Base-by-base conservation (phyloP, 2,113 vertebrate genomes). In the Pagrus major region DNA sequence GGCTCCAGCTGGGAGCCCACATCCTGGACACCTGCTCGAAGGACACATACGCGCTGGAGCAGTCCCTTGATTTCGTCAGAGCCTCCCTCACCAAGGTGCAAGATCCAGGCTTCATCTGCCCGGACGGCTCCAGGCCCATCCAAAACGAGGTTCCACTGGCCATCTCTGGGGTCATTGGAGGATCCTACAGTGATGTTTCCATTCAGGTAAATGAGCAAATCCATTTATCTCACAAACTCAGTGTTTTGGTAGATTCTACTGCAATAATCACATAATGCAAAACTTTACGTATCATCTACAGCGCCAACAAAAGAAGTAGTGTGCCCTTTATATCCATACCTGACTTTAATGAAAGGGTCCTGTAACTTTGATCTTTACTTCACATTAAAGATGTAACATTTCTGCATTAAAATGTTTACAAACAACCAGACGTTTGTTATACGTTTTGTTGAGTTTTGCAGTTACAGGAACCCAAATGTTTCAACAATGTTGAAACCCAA, bases 21-120 rank as follows among this genome's bases (percentile, higher is more conserved):
- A 99, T 99, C 76, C 95, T 99, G 0, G 98, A 99, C 94, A 99
- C 95, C 64, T 99, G 98, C 90, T 99, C 98, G 33, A 99, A 99
- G 90, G 98, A 99, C 95, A 99, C 97, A 0, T 96, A 99, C 0
- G 98, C 98, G 42, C 94, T 99, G 37, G 98, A 99, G 94, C 98
- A 99, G 93, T 97, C 98, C 0, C 95, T 99, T 0, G 98, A 99
- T 86, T 98, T 99, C 0, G 98, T 99, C 74, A 95, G 98, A 0
- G 97, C 98, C 8, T 99, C 98, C 0, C 96, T 99, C 42, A 98
- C 97, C 76, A 96, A 96, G 68, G 97, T 97, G 20, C 97, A 99
- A 0, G 97, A 98, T 76, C 96, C 97, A 0, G 97, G 98, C 76
- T 98, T 99, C 91, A 96, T 99, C 90, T 99, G 98, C 87, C 98